Base-by-base conservation (phyloP, 2,113 vertebrate genomes). In the Mesocricetus auratus region DNA sequence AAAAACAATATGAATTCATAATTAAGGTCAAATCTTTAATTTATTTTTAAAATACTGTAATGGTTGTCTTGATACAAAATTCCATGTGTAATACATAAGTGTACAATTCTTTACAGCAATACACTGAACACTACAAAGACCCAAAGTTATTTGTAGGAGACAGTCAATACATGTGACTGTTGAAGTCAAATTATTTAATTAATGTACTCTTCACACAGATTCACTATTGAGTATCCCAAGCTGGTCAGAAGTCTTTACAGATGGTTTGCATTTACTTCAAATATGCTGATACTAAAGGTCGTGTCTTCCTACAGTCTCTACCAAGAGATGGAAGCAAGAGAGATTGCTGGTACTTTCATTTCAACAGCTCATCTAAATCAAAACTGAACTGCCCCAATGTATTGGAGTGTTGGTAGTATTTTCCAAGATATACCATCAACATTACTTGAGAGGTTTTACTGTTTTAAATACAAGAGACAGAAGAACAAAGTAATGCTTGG, bases 121-220 rank as follows among this genome's bases (percentile, higher is more conserved):
- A 29, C 64, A 31, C 64, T 68, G 15, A 68, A 33, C 31, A 68
- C 13, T 5, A 29, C 15, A 78, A 97, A 98, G 98, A 66, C 26
- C 3, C 39, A 71, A 97, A 97, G 36, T 24, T 93, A 97, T 93
- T 96, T 96, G 89, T 90, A 98, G 89, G 77, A 96, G 96, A 97
- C 60, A 96, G 58, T 91, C 98, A 98, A 98, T 98, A 98, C 96
- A 98, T 94, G 90, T 96, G 96, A 95, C 91, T 98, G 96, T 96
- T 92, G 97, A 96, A 86, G 96, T 98, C 91, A 98, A 98, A 98
- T 97, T 96, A 97, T 97, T 98, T 98, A 97, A 97, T 92, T 98
- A 96, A 97, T 91, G 93, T 96, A 94, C 95, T 98, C 90, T 98
- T 98, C 98, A 96, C 89, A 89, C 73, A 97, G 91, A 97, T 8